Base-by-base conservation (phyloP, 2,888 invertebrate genomes). In the Brachyopa scutellaris region DNA sequence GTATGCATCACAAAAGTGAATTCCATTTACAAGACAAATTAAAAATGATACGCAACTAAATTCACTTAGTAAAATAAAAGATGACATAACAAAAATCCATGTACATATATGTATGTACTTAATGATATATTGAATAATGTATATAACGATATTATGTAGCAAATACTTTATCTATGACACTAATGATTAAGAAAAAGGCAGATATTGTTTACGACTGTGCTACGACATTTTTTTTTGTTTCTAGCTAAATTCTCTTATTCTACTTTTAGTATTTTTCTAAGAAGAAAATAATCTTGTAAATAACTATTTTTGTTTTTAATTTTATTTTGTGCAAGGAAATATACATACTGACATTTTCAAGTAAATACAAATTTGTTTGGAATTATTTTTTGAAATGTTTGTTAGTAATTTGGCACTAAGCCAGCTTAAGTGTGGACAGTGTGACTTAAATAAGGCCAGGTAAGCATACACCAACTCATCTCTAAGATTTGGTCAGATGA, bases 71-170 rank as follows among this genome's bases (percentile, higher is more conserved):
- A 5, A 8, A 5, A 31, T 7, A 47, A 40, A 31, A 23, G 11
- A 23, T 49, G n/a, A 40, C 42, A 31, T 21, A 62, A 42, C 11
- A 76, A 45, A 40, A 2, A 42, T 13, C 51, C n/a, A n/a, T n/a
- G n/a, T n/a, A n/a, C n/a, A n/a, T n/a, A n/a, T 66, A 21, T 45
- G 53, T 42, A 53, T 72, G 78, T 78, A 78, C 78, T 78, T 72
- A 77, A 57, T 55, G 49, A 26, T 23, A 40, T 38, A 40, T 26
- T 64, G 33, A 66, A 11, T 11, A 49, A 67, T 67, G 79, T 79
- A 79, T 38, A 79, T 79, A 79, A 67, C 40, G 45, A 74, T 26
- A 19, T 62, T 62, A 79, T 66, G 33, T 78, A 78, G 78, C 53
- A 61, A 47, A 49, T 66, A 61, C 29, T 67, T 19, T 49, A 53